A percentile compares a stretch with the other conserved stretches of the same genome.
Evolutionary conservation across 2,113 vertebrate species (phyloP).

Genomic region (Melanerpes formicivorus): DNA sequence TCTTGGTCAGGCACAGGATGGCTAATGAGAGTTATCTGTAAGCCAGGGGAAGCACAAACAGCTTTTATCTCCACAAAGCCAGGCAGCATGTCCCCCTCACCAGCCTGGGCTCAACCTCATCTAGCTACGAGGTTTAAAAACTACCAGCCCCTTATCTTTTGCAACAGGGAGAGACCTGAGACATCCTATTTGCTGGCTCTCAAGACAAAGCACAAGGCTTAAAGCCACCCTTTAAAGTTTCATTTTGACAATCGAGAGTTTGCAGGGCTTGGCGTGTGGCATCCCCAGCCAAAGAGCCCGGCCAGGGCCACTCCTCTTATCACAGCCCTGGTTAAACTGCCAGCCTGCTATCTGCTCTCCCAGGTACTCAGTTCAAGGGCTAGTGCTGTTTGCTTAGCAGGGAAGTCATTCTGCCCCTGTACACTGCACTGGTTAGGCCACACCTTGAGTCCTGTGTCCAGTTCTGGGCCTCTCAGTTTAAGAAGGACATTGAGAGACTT

Average conservation of each 20-base stretch:
- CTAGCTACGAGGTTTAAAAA: background rate
- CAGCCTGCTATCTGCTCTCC: background rate
- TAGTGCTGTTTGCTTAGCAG: background rate
- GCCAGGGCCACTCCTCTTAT: background rate
- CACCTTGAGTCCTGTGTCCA: too few relatives aligned
- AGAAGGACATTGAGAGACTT: too few relatives aligned
- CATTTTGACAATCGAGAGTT: background rate
- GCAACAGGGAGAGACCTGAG: background rate
- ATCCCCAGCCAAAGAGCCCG: background rate
- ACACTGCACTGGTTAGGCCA: too few relatives aligned
- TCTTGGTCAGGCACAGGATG: background rate
- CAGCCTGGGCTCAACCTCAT: background rate
- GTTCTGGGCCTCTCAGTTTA: too few relatives aligned
- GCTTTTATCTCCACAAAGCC: constrained; percentile 34
- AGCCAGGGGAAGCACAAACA: constrained; percentile 11
- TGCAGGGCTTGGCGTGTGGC: background rate
- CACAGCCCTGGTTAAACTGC: background rate
- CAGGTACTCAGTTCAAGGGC: background rate
- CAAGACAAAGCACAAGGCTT: background rate
- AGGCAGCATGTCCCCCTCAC: background rate
- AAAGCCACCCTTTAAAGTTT: background rate
- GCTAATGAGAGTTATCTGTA: background rate
- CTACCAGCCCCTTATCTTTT: constrained; percentile 28
- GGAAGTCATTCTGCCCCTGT: too few relatives aligned
- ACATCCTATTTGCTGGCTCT: background rate